A percentile compares a stretch with the other conserved stretches of the same genome.
Evolutionary conservation across 2,888 invertebrate genomes (phyloP).

Genomic region (Theodoxus fluviatilis): DNA sequence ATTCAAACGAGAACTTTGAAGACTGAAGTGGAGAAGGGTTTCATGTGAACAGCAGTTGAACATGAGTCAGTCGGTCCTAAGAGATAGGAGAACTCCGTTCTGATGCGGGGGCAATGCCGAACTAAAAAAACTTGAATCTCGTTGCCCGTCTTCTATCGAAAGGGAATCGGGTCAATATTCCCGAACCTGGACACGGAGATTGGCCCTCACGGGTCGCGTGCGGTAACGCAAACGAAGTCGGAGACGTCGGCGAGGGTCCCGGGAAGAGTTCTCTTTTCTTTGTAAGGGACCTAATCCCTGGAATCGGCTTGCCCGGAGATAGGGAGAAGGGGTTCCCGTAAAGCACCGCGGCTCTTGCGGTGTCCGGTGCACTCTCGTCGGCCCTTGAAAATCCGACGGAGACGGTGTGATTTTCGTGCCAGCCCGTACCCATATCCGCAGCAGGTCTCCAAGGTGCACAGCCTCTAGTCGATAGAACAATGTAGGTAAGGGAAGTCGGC

Average conservation of each 20-base stretch:
- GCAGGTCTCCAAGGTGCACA: conserved; percentile 79
- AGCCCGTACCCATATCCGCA: conserved; percentile 77
- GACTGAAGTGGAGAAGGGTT: conserved; percentile 69
- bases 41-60: conserved; percentile 70
- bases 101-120: conserved; percentile 31
- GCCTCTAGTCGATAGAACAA: conserved; percentile 76
- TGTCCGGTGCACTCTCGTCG: conserved; percentile 42
- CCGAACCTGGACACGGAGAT: conserved; percentile 70
- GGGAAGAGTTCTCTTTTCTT: conserved; percentile 68
- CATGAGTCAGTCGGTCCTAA: conserved; percentile 51
- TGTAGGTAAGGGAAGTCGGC: conserved; percentile 72
- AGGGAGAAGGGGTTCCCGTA: conserved; percentile 63
- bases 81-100: conserved; percentile 50
- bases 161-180: conserved; percentile 64
- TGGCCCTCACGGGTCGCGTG: conserved; percentile 29
- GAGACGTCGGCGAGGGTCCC: conserved; percentile 60
- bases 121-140: conserved; percentile 26
- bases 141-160: conserved; percentile 46
- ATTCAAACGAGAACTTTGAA: conserved; percentile 72
- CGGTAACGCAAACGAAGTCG: conserved; percentile 52
- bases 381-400: conserved; percentile 66
- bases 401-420: conserved; percentile 64
- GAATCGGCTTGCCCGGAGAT: conserved; percentile 66
- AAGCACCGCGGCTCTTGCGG: conserved; percentile 65
- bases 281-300: conserved; percentile 64